Base-by-base conservation (phyloP, 2,113 vertebrate species). In the Erythrocercus mccallii region DNA sequence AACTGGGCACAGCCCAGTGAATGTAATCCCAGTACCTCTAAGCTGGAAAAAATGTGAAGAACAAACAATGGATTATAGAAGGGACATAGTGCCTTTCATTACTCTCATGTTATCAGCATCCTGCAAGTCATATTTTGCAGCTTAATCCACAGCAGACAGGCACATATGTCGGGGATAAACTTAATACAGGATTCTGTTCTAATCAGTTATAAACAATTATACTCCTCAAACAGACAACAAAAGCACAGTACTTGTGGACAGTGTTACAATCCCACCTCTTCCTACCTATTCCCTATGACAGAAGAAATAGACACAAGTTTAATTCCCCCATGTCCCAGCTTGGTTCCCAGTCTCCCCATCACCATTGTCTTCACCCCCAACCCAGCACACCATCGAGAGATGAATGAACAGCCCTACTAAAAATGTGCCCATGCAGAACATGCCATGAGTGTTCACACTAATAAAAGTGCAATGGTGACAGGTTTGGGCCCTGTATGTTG, bases 111-210 rank as follows among this genome's bases (percentile, higher is more conserved):
- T 13, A 48, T 33, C 33, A 33, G 24, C 60, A 74, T 48, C 69
- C 74, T 62, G 21, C 23, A 38, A 57, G 31, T 60, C 56, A 7
- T 27, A 42, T 83, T 91, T 83, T 81, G 50, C 31, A 61, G 16
- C 12, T 77, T 57, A 70, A 78, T 48, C 45, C 64, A 28, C 57
- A 45, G 12, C 40, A 79, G 47, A 0, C 37, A 58, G 37, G 42
- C 70, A 35, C 0, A 0, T 15, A 4, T 3, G 1, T 5, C 35
- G 37, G 12, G 58, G 28, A 51, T 19, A 56, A 12, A 24, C 27
- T 66, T 40, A 73, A 11, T 42, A 25, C 25, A 58, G 54, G 17
- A 77, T 33, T 22, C 53, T 60, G 23, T 38, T 33, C 15, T 66
- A 57, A 86, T 65, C 12, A 38, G 16, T 72, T 88, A 15, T 33